These are phyloP conservation scores for Globia sparganii DNA, from an alignment of 2,888 invertebrate species.

Conservation along the genomic window DNA sequence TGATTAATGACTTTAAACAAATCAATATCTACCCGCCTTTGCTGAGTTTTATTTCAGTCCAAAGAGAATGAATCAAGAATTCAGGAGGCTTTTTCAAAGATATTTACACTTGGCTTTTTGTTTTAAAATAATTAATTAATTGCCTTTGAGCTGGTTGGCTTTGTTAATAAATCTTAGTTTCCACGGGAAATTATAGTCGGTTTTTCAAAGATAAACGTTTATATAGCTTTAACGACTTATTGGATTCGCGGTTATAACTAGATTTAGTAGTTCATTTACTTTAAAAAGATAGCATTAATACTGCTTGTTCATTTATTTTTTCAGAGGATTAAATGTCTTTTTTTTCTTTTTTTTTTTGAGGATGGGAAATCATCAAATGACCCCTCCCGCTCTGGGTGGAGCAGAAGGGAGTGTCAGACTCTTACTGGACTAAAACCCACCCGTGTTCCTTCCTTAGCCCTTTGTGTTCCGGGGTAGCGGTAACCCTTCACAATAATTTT, in stretches of 20 bases:
- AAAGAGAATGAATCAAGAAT: slow-evolving; percentile 29
- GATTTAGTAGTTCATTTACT: background rate
- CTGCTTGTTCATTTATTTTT: background rate
- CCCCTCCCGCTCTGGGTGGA: too few relatives aligned
- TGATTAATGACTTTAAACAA: slow-evolving; percentile 62
- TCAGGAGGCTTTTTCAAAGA: slow-evolving; percentile 27
- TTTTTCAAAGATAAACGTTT: background rate
- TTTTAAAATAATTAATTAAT: slow-evolving; percentile 48
- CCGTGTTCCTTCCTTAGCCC: too few relatives aligned
- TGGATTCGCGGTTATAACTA: background rate
- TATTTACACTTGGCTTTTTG: slow-evolving; percentile 47
- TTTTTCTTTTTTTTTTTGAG: background rate
- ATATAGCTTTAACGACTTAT: background rate
- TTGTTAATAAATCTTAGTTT: slow-evolving; percentile 30
- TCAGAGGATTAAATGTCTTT: background rate
- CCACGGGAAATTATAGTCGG: background rate
- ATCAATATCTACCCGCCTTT: slow-evolving; percentile 47
- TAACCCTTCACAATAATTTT: too few relatives aligned
- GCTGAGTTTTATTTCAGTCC: slow-evolving; percentile 33
- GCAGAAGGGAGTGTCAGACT: too few relatives aligned
- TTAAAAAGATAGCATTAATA: background rate
- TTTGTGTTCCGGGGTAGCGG: too few relatives aligned
- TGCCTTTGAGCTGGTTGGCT: slow-evolving; percentile 31
- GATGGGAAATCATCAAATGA: too few relatives aligned
- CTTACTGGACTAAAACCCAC: too few relatives aligned